Evolutionary conservation across 1,140 invertebrate genomes (phyloP).

Genomic region (Procambarus virginalis): DNA sequence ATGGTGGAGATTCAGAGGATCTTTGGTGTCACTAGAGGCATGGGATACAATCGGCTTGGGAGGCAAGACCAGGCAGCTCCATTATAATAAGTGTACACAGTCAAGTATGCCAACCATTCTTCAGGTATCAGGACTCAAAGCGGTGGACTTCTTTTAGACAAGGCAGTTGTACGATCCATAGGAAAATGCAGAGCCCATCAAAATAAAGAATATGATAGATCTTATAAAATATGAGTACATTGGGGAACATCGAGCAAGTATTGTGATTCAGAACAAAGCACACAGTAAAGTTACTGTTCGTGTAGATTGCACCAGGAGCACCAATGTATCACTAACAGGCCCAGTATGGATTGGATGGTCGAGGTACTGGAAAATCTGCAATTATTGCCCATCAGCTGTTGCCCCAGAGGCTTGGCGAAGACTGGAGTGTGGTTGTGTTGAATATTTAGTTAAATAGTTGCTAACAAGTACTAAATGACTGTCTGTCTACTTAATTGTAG

Average conservation of each 20-base stretch:
- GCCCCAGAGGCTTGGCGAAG: constrained; percentile 33
- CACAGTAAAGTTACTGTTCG: constrained; percentile 56
- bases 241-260: constrained; percentile 50
- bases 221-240: constrained; percentile 65
- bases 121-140: constrained; percentile 66
- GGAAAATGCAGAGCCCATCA: constrained; percentile 62
- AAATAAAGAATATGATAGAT: constrained; percentile 65
- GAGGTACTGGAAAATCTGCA: constrained; percentile 64
- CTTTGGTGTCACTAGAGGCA: constrained; percentile 74
- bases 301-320: constrained; percentile 50
- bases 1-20: constrained; percentile 74
- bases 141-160: constrained; percentile 68
- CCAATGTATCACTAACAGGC: constrained; percentile 58
- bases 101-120: constrained; percentile 63
- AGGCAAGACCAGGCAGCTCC: constrained; percentile 73
- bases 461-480: constrained; percentile 1
- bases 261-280: constrained; percentile 70
- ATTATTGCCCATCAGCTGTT: constrained; percentile 67
- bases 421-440: constrained; percentile 65
- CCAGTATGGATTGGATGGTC: constrained; percentile 55
- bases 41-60: constrained; percentile 75
- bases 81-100: constrained; percentile 57
- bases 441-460: constrained; percentile 55
- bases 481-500: not conserved
- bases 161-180: constrained; percentile 66